Conservation (phyloP, 2,113 vertebrate species). For the Motacilla tschutschensis region DNA sequence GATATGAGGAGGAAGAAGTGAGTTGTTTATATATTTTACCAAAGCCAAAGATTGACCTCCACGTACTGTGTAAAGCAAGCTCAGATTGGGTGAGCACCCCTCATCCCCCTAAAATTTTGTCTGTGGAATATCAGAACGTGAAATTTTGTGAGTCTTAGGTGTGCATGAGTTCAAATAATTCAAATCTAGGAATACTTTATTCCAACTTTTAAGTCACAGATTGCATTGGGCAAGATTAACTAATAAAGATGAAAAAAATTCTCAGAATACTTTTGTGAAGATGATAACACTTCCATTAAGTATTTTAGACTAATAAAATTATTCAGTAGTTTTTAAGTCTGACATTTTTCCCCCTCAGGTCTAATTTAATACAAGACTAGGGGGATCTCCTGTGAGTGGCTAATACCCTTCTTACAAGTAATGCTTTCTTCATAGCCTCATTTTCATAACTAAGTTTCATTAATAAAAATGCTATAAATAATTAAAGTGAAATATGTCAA, state of each 20-base stretch:
- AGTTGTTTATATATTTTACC: not conserved
- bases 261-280: not conserved
- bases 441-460: slow-evolving; percentile 52
- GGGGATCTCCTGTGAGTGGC: not conserved
- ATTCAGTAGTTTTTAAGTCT: not conserved
- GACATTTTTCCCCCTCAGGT: not conserved
- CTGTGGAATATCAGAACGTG: not conserved
- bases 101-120: not conserved
- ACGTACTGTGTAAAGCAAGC: not conserved
- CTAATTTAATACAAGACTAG: not conserved
- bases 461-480: slow-evolving; percentile 54
- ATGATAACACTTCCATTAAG: not conserved
- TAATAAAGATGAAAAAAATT: not conserved
- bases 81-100: not conserved
- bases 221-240: not conserved
- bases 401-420: not conserved
- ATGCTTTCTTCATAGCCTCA: slow-evolving; percentile 29
- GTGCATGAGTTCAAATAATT: not conserved
- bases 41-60: not conserved
- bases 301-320: not conserved
- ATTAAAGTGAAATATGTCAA: slow-evolving; percentile 23
- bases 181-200: not conserved
- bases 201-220: not conserved
- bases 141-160: not conserved
- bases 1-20: not conserved